Conservation (phyloP, 2,888 invertebrate genomes). For the Magallana nippona region DNA sequence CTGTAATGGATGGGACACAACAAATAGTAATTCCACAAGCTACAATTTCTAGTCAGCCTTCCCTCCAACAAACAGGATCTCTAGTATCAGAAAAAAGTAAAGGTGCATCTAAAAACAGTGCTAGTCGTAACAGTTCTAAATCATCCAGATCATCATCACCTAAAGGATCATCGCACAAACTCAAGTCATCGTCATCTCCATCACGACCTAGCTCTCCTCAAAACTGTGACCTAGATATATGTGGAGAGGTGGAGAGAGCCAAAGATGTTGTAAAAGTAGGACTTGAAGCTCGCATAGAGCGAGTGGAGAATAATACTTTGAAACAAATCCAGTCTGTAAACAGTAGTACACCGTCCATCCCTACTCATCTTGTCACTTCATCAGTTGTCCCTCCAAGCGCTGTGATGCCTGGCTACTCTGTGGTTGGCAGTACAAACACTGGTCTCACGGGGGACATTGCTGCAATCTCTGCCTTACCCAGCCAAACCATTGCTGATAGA, state of each 20-base stretch:
- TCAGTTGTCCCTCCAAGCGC: constrained; percentile 13
- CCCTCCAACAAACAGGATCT: constrained; percentile 35
- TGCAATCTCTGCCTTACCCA: constrained; percentile 6
- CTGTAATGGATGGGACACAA: constrained; percentile 37
- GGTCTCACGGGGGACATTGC: constrained; percentile 39
- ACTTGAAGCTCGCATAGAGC: constrained; percentile 68
- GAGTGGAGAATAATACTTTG: constrained; percentile 52
- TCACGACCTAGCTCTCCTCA: constrained; percentile 52
- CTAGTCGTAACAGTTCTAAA: constrained; percentile 41
- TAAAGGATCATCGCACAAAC: constrained; percentile 44
- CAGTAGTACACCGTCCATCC: constrained; percentile 30
- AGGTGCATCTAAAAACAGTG: constrained; percentile 18
- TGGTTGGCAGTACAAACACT: constrained; percentile 38
- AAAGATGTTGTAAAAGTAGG: constrained; percentile 62
- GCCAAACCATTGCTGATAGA: neutral
- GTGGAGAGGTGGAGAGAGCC: constrained; percentile 63
- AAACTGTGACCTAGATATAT: constrained; percentile 59
- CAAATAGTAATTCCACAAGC: constrained; percentile 35
- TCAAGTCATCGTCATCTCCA: constrained; percentile 37
- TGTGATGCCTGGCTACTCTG: constrained; percentile 26
- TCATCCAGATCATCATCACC: constrained; percentile 43
- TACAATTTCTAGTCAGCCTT: constrained; percentile 38
- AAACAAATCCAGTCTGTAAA: constrained; percentile 46
- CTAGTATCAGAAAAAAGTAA: constrained; percentile 39
- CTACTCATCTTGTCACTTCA: constrained; percentile 38